A percentile compares a stretch with the other conserved stretches of the same genome.
These are phyloP conservation scores for Phyllotreta cruciferae DNA, from an alignment of 2,888 invertebrate genomes.

Conservation along the genomic window DNA sequence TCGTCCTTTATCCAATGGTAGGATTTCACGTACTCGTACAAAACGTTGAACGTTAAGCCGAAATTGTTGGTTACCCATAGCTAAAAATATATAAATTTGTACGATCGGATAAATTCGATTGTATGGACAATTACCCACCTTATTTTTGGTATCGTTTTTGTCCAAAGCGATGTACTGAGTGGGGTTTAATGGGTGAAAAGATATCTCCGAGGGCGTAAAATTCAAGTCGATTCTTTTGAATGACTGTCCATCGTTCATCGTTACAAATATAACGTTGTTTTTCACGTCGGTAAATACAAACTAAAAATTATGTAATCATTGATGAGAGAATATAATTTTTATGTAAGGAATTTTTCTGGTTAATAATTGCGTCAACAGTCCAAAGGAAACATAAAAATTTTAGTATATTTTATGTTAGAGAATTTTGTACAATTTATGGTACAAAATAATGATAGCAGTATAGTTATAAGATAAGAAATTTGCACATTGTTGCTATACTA, in stretches of 20 bases:
- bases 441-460: no score
- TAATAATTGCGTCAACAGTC: no score
- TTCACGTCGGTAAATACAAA: slow-evolving; percentile 84
- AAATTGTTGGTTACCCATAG: slow-evolving; percentile 79
- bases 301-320: slow-evolving; percentile 62
- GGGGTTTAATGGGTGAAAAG: slow-evolving; percentile 76
- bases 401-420: no score
- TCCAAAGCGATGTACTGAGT: slow-evolving; percentile 78
- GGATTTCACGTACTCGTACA: slow-evolving; percentile 78
- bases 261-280: slow-evolving; percentile 79
- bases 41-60: slow-evolving; percentile 73
- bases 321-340: no score
- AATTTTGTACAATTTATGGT: no score
- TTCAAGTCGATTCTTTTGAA: slow-evolving; percentile 69
- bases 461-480: no score
- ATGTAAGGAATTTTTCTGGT: no score
- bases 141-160: slow-evolving; percentile 70
- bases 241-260: slow-evolving; percentile 74
- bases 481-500: no score
- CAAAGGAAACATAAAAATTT: no score
- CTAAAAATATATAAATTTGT: slow-evolving; percentile 60
- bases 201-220: slow-evolving; percentile 81
- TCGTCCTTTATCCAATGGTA: slow-evolving; percentile 73
- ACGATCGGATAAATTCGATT: slow-evolving; percentile 2
- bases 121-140: slow-evolving; percentile 58